Percentiles rank a stretch among this genome's conserved stretches.
Evolutionary conservation across 2,888 invertebrate genomes (phyloP).

Genomic region (Drosophila recens): DNA sequence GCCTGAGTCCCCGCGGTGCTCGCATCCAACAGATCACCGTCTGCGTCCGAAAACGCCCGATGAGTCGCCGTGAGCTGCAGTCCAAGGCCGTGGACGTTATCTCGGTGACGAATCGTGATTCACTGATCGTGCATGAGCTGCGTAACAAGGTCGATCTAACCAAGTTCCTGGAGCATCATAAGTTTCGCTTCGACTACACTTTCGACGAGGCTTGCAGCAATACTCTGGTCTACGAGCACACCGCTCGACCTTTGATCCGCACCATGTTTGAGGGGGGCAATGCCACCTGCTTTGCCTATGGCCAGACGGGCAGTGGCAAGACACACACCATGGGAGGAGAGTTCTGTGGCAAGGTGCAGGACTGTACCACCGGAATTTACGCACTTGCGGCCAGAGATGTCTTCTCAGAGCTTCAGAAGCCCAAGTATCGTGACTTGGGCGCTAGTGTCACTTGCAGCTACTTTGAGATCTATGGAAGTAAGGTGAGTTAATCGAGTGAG

Average conservation of each 20-base stretch:
- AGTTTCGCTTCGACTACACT: constrained; percentile 98
- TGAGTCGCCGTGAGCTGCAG: constrained; percentile 94
- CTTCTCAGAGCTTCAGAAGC: constrained; percentile 91
- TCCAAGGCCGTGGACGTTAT: constrained; percentile 97
- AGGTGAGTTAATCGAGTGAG: constrained; percentile 86
- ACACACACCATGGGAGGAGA: constrained; percentile 99
- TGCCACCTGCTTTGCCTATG: constrained; percentile 99
- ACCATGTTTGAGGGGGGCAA: constrained; percentile 99
- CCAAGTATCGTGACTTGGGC: constrained; percentile 93
- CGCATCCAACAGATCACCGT: constrained; percentile 98
- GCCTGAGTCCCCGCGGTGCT: constrained; percentile 91
- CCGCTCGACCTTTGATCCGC: constrained; percentile 98
- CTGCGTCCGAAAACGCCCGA: constrained; percentile 97
- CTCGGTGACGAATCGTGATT: constrained; percentile 96
- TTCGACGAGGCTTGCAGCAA: constrained; percentile 98
- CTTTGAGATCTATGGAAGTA: constrained; percentile 99
- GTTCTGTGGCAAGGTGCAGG: constrained; percentile 96
- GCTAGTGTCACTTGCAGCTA: constrained; percentile 96
- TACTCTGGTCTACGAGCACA: constrained; percentile 97
- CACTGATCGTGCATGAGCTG: constrained; percentile 96
- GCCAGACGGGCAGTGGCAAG: constrained; percentile 98
- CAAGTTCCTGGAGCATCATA: constrained; percentile 98
- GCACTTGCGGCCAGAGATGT: constrained; percentile 98
- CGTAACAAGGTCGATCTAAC: constrained; percentile 98
- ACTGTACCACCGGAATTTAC: constrained; percentile 98